Evolutionary conservation across 2,888 invertebrate genomes (phyloP).

Genomic region (Oscheius sp.): DNA sequence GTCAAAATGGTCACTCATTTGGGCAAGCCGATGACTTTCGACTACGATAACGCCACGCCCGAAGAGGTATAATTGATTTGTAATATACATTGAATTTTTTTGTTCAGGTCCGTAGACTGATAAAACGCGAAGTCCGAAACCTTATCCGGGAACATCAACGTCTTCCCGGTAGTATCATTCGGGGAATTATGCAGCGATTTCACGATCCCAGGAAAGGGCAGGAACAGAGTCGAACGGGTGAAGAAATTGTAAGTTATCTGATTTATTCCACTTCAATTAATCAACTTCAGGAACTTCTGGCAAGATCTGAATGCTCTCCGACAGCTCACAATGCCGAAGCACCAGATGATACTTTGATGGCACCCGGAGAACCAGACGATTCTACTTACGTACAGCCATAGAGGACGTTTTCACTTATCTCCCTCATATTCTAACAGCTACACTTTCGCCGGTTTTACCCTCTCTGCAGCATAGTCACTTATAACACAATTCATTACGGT

Average conservation of each 20-base stretch:
- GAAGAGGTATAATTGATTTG: slow-evolving; percentile 56
- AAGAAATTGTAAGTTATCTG: slow-evolving; percentile 20
- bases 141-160: slow-evolving; percentile 70
- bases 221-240: slow-evolving; percentile 10
- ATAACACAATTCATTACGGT: slow-evolving; percentile 13
- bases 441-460: background rate
- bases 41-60: slow-evolving; percentile 61
- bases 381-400: slow-evolving; percentile 13
- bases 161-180: slow-evolving; percentile 69
- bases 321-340: background rate
- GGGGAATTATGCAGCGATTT: slow-evolving; percentile 67
- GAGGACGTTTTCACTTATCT: background rate
- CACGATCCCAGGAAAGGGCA: slow-evolving; percentile 26
- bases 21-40: slow-evolving; percentile 65
- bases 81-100: background rate
- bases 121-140: slow-evolving; percentile 62
- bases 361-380: slow-evolving; percentile 14
- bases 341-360: slow-evolving; percentile 3
- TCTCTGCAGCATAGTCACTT: slow-evolving; percentile 22
- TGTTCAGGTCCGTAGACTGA: slow-evolving; percentile 52
- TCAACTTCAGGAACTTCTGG: slow-evolving; percentile 16
- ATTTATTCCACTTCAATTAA: background rate
- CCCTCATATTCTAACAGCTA: background rate
- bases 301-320: background rate
- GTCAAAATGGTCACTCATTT: slow-evolving; percentile 81